Percentiles rank a stretch among this genome's conserved stretches.
These are phyloP conservation scores for Andrena camellia DNA, from an alignment of 2,888 invertebrate species.

Conservation along the genomic window DNA sequence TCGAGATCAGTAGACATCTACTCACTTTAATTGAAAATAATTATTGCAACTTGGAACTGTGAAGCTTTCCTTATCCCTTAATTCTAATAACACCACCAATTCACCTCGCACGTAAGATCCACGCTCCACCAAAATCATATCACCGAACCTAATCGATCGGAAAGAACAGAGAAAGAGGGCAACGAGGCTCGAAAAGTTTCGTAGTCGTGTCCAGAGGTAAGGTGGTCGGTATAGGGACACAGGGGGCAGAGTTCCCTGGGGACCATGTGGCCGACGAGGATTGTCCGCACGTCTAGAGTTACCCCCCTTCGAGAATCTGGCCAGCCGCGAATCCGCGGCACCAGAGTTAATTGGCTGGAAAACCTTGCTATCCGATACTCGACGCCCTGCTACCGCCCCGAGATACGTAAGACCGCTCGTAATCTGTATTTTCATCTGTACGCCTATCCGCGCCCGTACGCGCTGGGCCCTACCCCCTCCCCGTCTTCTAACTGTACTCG, in stretches of 20 bases:
- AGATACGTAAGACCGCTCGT: conserved; percentile 77
- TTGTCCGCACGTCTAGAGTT: conserved; percentile 80
- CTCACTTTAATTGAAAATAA: background rate
- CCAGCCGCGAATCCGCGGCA: conserved; percentile 72
- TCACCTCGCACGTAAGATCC: too few relatives aligned
- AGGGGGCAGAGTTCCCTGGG: conserved; percentile 37
- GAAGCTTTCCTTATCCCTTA: too few relatives aligned
- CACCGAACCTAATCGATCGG: too few relatives aligned
- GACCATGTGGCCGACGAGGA: conserved; percentile 81
- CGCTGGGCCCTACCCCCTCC: conserved; percentile 26
- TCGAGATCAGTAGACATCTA: background rate
- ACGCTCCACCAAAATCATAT: too few relatives aligned
- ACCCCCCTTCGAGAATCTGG: conserved; percentile 71
- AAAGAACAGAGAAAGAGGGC: too few relatives aligned
- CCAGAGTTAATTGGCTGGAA: conserved; percentile 83
- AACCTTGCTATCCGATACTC: conserved; percentile 82
- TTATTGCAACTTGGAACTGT: background rate
- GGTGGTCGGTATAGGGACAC: background rate
- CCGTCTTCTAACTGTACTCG: conserved; percentile 52
- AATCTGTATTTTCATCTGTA: conserved; percentile 76
- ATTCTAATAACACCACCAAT: too few relatives aligned
- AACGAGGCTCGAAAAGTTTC: conserved; percentile 7
- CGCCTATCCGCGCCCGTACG: conserved; percentile 40
- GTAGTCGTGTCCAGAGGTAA: conserved; percentile 29
- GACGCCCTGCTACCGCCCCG: conserved; percentile 78